A percentile compares a stretch with the other conserved stretches of the same genome.
Evolutionary conservation across 2,113 vertebrate genomes (phyloP).

Genomic region (Ahaetulla prasina): DNA sequence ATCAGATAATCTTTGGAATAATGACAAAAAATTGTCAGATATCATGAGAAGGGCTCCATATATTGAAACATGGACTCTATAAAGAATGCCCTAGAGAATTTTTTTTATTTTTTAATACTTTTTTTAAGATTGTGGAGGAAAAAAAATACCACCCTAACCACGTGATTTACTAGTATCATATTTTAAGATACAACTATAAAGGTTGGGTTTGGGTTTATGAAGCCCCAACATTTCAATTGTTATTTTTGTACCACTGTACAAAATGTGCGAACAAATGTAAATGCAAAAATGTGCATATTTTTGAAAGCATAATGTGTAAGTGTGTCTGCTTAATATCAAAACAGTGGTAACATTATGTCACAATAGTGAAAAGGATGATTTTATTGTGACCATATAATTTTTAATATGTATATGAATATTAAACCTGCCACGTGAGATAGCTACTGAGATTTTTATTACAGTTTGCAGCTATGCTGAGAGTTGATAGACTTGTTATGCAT

Average conservation of each 20-base stretch:
- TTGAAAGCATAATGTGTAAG: not conserved
- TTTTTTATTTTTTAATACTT: too few species aligned
- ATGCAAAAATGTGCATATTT: not conserved
- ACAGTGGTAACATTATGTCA: not conserved
- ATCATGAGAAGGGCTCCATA: not conserved
- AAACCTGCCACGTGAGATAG: not conserved
- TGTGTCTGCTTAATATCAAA: not conserved
- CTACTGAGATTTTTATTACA: not conserved
- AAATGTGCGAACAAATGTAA: not conserved
- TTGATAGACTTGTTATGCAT: not conserved
- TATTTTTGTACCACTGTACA: not conserved
- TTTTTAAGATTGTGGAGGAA: constrained; percentile 11
- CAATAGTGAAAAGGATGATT: not conserved
- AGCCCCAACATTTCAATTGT: not conserved
- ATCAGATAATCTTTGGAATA: not conserved
- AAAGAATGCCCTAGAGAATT: not conserved
- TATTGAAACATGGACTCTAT: not conserved
- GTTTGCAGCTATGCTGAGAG: not conserved
- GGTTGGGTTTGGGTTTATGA: not conserved
- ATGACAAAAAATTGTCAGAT: not conserved
- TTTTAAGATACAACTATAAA: not conserved
- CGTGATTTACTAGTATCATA: not conserved
- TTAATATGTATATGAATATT: not conserved
- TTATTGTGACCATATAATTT: not conserved
- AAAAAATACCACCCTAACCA: not conserved